Evolutionary conservation across 2,888 invertebrate species (phyloP).

Genomic region (Gryllus longicercus): DNA sequence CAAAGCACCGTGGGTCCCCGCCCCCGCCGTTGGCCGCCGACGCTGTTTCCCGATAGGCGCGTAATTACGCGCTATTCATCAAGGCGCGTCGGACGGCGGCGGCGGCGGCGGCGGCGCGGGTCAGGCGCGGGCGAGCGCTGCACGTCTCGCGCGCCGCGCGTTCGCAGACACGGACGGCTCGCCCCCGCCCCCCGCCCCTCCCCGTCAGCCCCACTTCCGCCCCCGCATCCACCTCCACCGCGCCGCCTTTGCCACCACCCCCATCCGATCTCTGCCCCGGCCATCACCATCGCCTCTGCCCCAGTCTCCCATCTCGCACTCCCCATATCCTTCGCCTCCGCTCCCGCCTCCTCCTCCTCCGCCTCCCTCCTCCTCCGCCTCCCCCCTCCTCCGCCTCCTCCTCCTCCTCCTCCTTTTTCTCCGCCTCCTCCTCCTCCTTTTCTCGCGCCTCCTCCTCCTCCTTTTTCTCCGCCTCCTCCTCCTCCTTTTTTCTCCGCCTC

Average conservation of each 20-base stretch:
- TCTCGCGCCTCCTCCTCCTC: too few species aligned
- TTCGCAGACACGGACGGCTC: not conserved
- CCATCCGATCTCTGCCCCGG: too few species aligned
- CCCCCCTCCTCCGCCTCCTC: too few species aligned
- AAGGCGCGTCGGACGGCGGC: not conserved
- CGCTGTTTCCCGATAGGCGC: constrained; percentile 1
- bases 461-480: too few species aligned
- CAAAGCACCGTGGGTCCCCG: not conserved
- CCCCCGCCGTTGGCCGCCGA: not conserved
- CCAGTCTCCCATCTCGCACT: too few species aligned
- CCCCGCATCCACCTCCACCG: not conserved
- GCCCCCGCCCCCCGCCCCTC: not conserved
- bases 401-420: too few species aligned
- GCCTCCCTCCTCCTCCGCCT: too few species aligned
- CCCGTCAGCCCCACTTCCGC: not conserved
- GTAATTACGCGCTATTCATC: constrained; percentile 11
- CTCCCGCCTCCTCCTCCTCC: too few species aligned
- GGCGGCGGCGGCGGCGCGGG: not conserved
- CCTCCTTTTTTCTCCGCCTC: too few species aligned
- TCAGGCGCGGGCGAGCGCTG: not conserved
- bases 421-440: too few species aligned
- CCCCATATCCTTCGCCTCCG: too few species aligned
- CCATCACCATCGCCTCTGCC: too few species aligned
- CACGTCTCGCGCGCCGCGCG: not conserved
- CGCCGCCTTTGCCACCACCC: not conserved